Conservation (phyloP, 2,888 invertebrate species). For the Atethmia centrago region DNA sequence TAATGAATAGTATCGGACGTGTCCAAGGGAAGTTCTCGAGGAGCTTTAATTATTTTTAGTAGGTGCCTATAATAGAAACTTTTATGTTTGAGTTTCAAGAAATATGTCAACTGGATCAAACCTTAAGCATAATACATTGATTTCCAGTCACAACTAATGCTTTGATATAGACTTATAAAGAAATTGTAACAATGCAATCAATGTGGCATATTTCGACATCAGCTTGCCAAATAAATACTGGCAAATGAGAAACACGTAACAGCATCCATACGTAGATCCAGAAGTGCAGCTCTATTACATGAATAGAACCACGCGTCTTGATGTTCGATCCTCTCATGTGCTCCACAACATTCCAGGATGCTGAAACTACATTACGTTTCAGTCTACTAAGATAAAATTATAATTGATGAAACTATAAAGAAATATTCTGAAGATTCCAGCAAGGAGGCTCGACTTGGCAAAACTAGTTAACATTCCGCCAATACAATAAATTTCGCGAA, state of each 20-base stretch:
- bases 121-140: neutral
- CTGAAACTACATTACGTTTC: constrained; percentile 6
- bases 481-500: constrained; percentile 49
- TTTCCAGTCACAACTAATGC: neutral
- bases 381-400: constrained; percentile 17
- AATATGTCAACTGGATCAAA: neutral
- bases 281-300: neutral
- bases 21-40: neutral
- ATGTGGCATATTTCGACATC: neutral
- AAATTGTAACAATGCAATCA: neutral
- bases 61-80: neutral
- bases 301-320: no score
- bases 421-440: constrained; percentile 40
- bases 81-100: neutral
- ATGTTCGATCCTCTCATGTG: neutral
- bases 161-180: neutral
- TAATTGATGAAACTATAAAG: constrained; percentile 47
- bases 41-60: constrained; percentile 19
- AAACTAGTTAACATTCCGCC: constrained; percentile 50
- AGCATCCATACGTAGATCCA: no score
- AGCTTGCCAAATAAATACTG: neutral
- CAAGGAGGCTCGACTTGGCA: constrained; percentile 24
- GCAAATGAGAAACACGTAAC: neutral
- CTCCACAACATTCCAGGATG: neutral
- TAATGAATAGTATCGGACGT: constrained; percentile 26